Percentiles rank a stretch among this genome's conserved stretches.
Evolutionary conservation across 2,113 vertebrate species (phyloP).

Genomic region (Geothlypis trichas): DNA sequence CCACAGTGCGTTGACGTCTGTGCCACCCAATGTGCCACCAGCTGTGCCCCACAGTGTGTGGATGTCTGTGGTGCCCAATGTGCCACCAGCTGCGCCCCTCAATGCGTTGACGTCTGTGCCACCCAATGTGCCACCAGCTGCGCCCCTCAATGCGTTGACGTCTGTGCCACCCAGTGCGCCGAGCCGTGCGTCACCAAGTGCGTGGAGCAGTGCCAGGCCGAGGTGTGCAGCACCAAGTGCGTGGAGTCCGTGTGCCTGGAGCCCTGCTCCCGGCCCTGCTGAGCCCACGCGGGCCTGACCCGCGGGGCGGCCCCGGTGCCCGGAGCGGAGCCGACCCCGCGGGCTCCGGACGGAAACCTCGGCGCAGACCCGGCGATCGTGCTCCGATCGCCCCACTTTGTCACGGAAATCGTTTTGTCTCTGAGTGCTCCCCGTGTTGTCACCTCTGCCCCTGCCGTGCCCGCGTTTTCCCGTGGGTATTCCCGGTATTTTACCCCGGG

Average conservation of each 20-base stretch:
- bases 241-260: constrained; percentile 1
- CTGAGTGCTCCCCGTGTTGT: not conserved
- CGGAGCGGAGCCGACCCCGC: fast-evolving
- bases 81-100: not conserved
- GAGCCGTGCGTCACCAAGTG: not conserved
- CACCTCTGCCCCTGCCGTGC: fast-evolving
- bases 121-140: not conserved
- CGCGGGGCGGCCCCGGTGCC: not conserved
- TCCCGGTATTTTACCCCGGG: not conserved
- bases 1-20: not conserved
- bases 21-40: not conserved
- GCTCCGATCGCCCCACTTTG: not conserved
- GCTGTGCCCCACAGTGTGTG: not conserved
- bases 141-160: not conserved
- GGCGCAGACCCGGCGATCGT: not conserved
- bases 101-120: not conserved
- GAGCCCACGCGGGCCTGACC: fast-evolving
- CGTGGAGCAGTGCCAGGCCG: not conserved
- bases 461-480: fast-evolving
- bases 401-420: not conserved
- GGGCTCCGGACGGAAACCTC: fast-evolving
- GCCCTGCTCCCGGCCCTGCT: not conserved
- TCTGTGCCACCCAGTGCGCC: not conserved
- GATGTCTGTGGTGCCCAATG: not conserved
- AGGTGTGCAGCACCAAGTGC: not conserved